Evolutionary conservation across 2,113 vertebrate genomes (phyloP).

Genomic region (Felis chaus): DNA sequence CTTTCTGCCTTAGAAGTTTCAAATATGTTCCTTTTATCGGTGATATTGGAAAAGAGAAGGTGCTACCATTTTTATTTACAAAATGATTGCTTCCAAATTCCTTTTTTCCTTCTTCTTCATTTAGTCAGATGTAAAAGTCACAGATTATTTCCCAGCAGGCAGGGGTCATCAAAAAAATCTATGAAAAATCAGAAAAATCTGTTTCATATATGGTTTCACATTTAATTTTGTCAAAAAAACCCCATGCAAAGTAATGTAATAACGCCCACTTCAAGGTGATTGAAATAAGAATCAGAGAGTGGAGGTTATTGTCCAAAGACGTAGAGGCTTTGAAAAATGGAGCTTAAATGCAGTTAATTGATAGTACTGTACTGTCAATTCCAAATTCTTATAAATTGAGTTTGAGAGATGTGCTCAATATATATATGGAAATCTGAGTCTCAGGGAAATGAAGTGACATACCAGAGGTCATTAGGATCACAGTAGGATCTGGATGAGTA

Average conservation of each 20-base stretch:
- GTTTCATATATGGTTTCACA: background rate
- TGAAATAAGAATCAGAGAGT: background rate
- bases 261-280: background rate
- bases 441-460: background rate
- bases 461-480: background rate
- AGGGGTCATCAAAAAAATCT: background rate
- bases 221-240: slow-evolving; percentile 2
- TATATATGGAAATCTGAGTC: background rate
- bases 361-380: background rate
- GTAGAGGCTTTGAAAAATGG: background rate
- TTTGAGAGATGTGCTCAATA: background rate
- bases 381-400: background rate
- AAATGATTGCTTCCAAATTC: background rate
- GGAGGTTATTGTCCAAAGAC: background rate
- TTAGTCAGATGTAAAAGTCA: background rate
- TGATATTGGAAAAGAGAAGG: background rate
- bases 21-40: background rate
- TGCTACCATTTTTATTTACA: background rate
- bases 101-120: background rate
- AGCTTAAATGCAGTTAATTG: background rate
- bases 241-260: background rate
- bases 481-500: background rate
- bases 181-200: no score
- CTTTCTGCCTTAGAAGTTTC: background rate
- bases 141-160: background rate